These are phyloP conservation scores for Andrena bicolor DNA, from an alignment of 2,888 invertebrate species.

Conservation along the genomic window DNA sequence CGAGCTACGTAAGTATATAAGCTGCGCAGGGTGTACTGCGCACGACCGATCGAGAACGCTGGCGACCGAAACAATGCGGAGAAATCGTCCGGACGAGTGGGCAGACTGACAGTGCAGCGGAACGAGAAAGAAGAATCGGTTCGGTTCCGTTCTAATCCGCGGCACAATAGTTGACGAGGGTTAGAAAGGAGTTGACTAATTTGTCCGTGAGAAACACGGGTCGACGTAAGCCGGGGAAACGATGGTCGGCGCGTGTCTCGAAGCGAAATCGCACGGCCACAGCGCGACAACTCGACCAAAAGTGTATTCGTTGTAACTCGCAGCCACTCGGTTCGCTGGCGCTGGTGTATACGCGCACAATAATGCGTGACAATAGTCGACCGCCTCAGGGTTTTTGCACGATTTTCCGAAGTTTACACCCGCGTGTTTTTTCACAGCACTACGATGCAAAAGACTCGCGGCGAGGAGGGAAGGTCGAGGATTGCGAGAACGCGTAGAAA, in stretches of 20 bases:
- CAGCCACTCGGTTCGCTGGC: conserved; percentile 77
- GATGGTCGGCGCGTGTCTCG: too few relatives aligned
- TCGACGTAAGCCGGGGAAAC: too few relatives aligned
- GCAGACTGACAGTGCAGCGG: background rate
- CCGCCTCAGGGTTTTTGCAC: conserved; percentile 73
- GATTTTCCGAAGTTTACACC: conserved; percentile 72
- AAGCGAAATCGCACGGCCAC: too few relatives aligned
- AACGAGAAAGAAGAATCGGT: background rate
- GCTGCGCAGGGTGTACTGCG: background rate
- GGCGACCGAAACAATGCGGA: background rate
- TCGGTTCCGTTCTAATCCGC: background rate
- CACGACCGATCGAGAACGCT: background rate
- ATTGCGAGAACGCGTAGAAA: too few relatives aligned
- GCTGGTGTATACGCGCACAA: conserved; percentile 59
- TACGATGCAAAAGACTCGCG: too few relatives aligned
- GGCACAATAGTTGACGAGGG: background rate
- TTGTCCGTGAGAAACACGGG: too few relatives aligned
- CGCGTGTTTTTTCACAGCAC: background rate
- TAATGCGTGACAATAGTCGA: conserved; percentile 79
- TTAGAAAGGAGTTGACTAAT: background rate
- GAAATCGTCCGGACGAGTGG: background rate
- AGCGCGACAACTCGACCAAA: too few relatives aligned
- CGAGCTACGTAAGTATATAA: too few relatives aligned
- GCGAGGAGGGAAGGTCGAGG: background rate
- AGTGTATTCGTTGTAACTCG: background rate